Percentiles rank a stretch among this genome's conserved stretches.
phyloP scores from a whole-genome alignment of 30 jellyfish, hydroid and myxozoan genomes.

The Mastigias papua region DNA sequence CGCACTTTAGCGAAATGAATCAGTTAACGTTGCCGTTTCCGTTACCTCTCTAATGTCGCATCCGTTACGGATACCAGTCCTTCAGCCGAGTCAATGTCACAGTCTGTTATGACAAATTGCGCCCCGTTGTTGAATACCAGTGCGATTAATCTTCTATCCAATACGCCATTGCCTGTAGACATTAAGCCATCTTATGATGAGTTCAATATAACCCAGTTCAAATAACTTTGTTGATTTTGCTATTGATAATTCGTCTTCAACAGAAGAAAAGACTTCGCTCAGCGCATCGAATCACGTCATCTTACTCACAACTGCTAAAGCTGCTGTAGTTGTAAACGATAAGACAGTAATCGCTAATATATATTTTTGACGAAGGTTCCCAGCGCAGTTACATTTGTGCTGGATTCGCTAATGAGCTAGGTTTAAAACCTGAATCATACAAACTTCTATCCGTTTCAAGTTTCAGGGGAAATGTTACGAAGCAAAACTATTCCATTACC shows the following conservation, averaged over 20 bases:
- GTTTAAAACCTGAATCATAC: slow-evolving; percentile 44
- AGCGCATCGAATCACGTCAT: not conserved
- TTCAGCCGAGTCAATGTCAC: not conserved
- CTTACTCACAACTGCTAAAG: slow-evolving; percentile 14
- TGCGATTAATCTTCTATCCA: not conserved
- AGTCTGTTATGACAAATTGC: slow-evolving; percentile 16
- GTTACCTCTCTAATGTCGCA: slow-evolving; percentile 1
- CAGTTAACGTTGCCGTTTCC: too few relatives aligned
- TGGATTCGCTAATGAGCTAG: slow-evolving; percentile 33
- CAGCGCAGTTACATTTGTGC: slow-evolving; percentile 44
- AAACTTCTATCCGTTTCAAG: slow-evolving; percentile 49
- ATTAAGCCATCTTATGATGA: not conserved
- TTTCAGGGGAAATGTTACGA: slow-evolving; percentile 43
- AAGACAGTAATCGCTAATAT: not conserved
- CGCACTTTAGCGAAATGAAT: too few relatives aligned
- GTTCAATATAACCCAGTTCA: not conserved
- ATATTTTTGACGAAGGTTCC: slow-evolving; percentile 33
- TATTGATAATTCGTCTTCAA: not conserved
- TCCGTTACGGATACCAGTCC: slow-evolving; percentile 16
- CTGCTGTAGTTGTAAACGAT: slow-evolving; percentile 1
- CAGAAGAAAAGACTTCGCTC: not conserved
- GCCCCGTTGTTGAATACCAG: slow-evolving; percentile 11
- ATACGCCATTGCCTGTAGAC: not conserved
- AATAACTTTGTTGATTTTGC: not conserved
- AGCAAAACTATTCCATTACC: slow-evolving; percentile 37